phyloP scores from a whole-genome alignment of 2,888 invertebrate species.

The Zootermopsis nevadensis region DNA sequence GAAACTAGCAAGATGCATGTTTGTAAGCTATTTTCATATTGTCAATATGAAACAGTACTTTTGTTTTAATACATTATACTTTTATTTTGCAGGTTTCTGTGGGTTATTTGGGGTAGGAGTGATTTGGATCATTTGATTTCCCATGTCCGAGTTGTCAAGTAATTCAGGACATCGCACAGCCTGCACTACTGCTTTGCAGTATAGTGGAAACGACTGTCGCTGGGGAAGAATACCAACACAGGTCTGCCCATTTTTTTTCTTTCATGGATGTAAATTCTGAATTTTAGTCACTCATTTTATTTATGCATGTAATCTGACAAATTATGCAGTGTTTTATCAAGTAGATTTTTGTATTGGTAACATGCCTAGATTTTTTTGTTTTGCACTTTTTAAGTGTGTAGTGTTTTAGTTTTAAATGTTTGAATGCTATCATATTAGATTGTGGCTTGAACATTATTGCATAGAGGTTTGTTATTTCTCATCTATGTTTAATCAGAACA shows the following conservation, averaged over 20 bases:
- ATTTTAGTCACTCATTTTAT: too few species aligned
- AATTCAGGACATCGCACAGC: constrained; percentile 52
- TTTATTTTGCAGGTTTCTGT: not conserved
- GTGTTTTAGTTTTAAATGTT: too few species aligned
- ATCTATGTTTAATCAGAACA: not conserved
- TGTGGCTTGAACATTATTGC: not conserved
- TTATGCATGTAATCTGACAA: not conserved
- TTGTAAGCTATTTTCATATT: not conserved
- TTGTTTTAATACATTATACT: not conserved
- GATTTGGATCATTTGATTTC: constrained; percentile 19
- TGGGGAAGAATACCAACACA: constrained; percentile 22
- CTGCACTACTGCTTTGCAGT: constrained; percentile 40
- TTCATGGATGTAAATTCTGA: too few species aligned
- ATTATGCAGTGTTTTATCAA: not conserved
- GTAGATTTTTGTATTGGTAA: not conserved
- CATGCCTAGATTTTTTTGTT: not conserved
- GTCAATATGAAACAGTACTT: not conserved
- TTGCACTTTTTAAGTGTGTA: not conserved
- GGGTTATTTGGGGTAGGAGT: constrained; percentile 12
- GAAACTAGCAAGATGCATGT: too few species aligned
- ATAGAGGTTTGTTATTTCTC: too few species aligned
- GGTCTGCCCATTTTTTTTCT: not conserved
- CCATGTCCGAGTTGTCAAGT: constrained; percentile 55
- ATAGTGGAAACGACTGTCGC: constrained; percentile 28
- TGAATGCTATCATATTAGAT: too few species aligned